phyloP scores from a whole-genome alignment of 2,113 vertebrate genomes.

The Glaucomys volans region DNA sequence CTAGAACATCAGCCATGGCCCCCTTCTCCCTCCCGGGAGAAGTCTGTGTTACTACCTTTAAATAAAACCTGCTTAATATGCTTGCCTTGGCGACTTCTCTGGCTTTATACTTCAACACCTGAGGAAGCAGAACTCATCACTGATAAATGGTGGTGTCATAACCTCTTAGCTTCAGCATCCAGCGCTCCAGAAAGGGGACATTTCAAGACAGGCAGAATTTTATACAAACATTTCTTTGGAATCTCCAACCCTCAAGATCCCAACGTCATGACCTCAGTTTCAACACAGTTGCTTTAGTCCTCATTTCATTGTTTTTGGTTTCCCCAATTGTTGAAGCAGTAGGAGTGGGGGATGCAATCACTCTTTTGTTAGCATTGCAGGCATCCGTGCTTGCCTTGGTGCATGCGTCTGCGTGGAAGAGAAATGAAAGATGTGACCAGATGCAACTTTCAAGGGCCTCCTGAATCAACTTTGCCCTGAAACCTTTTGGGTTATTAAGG shows the following conservation, averaged over 20 bases:
- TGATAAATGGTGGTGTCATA: no score
- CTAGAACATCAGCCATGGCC: no score
- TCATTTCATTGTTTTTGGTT: slow-evolving; percentile 85
- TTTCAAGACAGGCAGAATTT: slow-evolving; percentile 13
- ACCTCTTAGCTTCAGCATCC: slow-evolving; percentile 20
- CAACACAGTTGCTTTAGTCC: slow-evolving; percentile 68
- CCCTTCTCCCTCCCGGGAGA: no score
- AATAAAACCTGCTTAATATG: no score
- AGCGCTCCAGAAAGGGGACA: not conserved
- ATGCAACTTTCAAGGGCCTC: slow-evolving; percentile 84
- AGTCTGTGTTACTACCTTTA: no score
- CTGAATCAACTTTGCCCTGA: slow-evolving; percentile 24
- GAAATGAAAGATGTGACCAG: slow-evolving; percentile 84
- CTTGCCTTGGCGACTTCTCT: no score
- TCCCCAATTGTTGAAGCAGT: slow-evolving; percentile 90
- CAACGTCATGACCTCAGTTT: slow-evolving; percentile 88
- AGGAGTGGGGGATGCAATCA: slow-evolving; percentile 92
- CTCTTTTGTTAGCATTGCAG: slow-evolving; percentile 90
- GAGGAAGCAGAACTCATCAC: no score
- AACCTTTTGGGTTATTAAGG: slow-evolving; percentile 43
- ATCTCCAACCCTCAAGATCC: slow-evolving; percentile 40
- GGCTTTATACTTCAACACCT: no score
- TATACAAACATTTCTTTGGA: not conserved
- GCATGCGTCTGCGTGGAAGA: slow-evolving; percentile 94
- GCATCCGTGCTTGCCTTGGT: slow-evolving; percentile 94